Evolutionary conservation across 2,797 vertebrate genomes (phyloP), one percentile per base, ranked within the genome.

Genomic region (Garrulus glandarius): DNA sequence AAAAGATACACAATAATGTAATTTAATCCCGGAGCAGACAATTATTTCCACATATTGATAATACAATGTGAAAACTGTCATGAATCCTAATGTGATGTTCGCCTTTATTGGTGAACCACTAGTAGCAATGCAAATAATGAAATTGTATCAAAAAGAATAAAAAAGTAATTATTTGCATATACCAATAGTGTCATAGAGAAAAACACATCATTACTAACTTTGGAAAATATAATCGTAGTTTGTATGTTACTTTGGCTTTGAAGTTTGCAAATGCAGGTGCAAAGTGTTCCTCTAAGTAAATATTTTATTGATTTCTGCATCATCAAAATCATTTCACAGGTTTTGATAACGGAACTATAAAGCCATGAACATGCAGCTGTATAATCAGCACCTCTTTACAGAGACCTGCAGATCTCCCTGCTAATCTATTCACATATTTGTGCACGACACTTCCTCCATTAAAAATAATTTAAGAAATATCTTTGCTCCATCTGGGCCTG

Each of bases 1-100:
- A 99, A 99, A 99, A 99, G 99, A 99, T 99, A 99, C 99, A 99
- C 99, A 99, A 99, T 99, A 99, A 99, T 99, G 99, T 99, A 99
- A 99, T 99, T 99, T 99, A 99, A 99, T 99, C 99, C 99, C 95
- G 98, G 98, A 98, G 99, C 98, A 99, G 99, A 99, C 99, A 99
- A 99, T 99, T 99, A 99, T 99, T 99, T 99, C 99, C 99, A 99
- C 98, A 99, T 99, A 99, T 99, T 99, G 99, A 99, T 99, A 99
- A 99, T 98, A 98, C 99, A 98, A 99, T 98, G 99, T 99, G 98
- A 99, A 99, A 99, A 99, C 98, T 99, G 99, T 99, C 99, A 99
- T 99, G 99, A 99, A 99, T 99, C 99, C 99, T 99, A 99, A 99
- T 99, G 99, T 98, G 99, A 99, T 99, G 99, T 99, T 99, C 99